A percentile compares a stretch with the other conserved stretches of the same genome.
Conservation (phyloP, 1,140 invertebrate genomes). For the Hylaeus volcanicus region DNA sequence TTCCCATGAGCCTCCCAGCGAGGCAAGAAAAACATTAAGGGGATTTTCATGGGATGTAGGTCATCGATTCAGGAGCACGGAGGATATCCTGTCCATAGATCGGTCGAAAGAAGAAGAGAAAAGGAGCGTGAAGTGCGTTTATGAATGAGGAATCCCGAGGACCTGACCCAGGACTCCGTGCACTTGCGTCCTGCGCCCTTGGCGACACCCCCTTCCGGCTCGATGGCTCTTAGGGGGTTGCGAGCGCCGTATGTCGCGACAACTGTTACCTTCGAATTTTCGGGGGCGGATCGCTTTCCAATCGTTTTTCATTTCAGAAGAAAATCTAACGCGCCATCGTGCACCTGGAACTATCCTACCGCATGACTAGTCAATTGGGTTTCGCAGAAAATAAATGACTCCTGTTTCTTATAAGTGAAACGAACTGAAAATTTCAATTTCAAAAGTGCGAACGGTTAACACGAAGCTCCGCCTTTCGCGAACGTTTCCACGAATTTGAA, state of each 20-base stretch:
- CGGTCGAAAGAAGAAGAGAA: constrained; percentile 47
- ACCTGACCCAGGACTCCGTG: constrained; percentile 58
- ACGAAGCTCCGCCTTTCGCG: no score
- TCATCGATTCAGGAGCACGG: constrained; percentile 67
- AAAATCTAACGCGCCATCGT: background rate
- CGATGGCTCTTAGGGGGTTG: constrained; percentile 63
- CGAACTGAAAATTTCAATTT: no score
- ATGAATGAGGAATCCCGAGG: constrained; percentile 66
- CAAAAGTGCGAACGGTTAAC: no score
- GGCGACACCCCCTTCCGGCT: constrained; percentile 75
- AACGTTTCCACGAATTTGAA: background rate
- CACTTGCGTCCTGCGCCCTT: constrained; percentile 70
- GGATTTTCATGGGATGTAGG: constrained; percentile 67
- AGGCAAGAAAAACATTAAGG: constrained; percentile 37
- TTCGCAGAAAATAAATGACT: background rate
- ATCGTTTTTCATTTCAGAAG: background rate
- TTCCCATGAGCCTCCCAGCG: constrained; percentile 47
- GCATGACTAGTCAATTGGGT: no score
- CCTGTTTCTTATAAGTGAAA: background rate
- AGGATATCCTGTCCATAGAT: constrained; percentile 76
- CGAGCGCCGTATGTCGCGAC: constrained; percentile 48
- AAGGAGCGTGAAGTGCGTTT: constrained; percentile 66
- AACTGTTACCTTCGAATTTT: constrained; percentile 63
- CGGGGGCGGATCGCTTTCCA: constrained; percentile 13
- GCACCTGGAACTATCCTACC: background rate